A percentile compares a stretch with the other conserved stretches of the same genome.
Conservation (phyloP, 2,113 vertebrate genomes). For the Hyperopisus bebe region DNA sequence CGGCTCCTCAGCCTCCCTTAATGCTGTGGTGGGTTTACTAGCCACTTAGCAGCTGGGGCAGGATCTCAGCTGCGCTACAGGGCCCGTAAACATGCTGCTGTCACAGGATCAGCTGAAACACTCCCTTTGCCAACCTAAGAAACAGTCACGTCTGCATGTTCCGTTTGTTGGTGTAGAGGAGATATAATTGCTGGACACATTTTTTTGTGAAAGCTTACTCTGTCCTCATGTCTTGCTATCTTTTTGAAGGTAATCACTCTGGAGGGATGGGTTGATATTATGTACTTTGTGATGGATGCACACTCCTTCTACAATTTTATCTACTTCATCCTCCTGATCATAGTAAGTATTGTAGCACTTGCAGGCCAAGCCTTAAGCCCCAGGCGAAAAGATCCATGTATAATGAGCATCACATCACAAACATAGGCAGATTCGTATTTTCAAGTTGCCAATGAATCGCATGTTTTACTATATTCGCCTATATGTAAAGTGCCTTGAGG, state of each 20-base stretch:
- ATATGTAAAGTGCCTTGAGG: too few relatives aligned
- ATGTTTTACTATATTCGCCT: background rate
- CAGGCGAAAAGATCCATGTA: background rate
- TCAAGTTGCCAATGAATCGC: background rate
- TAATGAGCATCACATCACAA: background rate
- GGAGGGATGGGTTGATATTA: conserved; percentile 99
- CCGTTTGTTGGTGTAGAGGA: background rate
- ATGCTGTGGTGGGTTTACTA: too few relatives aligned
- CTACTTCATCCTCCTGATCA: conserved; percentile 99
- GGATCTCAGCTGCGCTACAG: background rate
- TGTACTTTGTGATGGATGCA: conserved; percentile 99
- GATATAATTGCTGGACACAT: background rate
- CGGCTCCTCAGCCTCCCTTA: background rate
- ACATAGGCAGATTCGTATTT: background rate
- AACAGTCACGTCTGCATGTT: background rate
- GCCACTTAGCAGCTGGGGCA: background rate
- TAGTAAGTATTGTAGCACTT: conserved; percentile 71
- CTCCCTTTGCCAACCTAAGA: background rate
- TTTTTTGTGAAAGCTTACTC: background rate
- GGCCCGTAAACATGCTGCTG: background rate
- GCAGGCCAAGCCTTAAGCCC: background rate
- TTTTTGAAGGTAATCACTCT: conserved; percentile 85
- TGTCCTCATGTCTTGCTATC: background rate
- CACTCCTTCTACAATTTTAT: conserved; percentile 99
- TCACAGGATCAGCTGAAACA: background rate